These are phyloP conservation scores for Thera britannica DNA, from an alignment of 2,888 invertebrate species.

Conservation along the genomic window DNA sequence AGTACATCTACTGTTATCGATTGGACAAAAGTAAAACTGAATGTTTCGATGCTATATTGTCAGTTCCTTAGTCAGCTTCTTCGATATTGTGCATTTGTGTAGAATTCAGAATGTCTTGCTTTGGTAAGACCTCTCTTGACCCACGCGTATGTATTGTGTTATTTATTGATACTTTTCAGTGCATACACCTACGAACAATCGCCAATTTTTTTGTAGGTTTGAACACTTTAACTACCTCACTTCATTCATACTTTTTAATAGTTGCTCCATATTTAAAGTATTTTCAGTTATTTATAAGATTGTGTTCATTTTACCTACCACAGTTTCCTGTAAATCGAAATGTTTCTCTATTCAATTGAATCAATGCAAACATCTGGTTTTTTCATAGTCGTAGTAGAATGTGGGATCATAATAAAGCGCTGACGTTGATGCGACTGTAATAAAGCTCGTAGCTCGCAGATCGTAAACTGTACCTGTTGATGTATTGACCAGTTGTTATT, in stretches of 20 bases:
- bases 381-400: constrained; percentile 59
- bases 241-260: not conserved
- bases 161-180: constrained; percentile 23
- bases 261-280: not conserved
- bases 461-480: constrained; percentile 60
- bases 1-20: constrained; percentile 52
- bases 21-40: constrained; percentile 45
- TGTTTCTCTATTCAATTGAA: constrained; percentile 40
- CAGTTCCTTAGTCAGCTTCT: constrained; percentile 38
- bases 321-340: not conserved
- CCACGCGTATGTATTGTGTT: constrained; percentile 27
- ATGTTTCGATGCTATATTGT: constrained; percentile 40
- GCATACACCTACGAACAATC: not conserved
- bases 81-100: constrained; percentile 35
- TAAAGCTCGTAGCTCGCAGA: constrained; percentile 51
- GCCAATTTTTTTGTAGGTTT: constrained; percentile 10
- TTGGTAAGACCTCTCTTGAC: constrained; percentile 25
- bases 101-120: constrained; percentile 30
- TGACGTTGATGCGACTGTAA: constrained; percentile 57
- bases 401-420: constrained; percentile 54
- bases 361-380: constrained; percentile 67
- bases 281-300: not conserved
- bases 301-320: not conserved
- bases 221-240: not conserved
- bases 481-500: constrained; percentile 50